Base-by-base conservation (phyloP, 2,888 invertebrate genomes). In the Steinernema scapterisci region DNA sequence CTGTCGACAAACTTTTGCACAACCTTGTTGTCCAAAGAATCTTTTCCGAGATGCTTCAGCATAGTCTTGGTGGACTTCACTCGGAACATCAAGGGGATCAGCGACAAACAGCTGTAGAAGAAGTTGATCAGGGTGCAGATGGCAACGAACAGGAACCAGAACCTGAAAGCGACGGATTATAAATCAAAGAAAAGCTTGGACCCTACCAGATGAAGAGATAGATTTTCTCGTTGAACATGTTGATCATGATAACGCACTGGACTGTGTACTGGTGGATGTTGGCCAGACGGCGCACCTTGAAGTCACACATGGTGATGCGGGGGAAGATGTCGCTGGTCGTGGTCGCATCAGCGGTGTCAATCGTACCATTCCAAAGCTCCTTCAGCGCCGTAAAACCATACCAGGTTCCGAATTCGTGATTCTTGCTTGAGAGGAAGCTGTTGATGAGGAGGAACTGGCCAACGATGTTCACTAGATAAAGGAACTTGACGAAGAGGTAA, bases 91-190 rank as follows among this genome's bases (percentile, higher is more conserved):
- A 77, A 51, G 21, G 82, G 75, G 27, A 81, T 70, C 48, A 85
- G 70, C 13, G 87, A 87, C 79, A 86, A 85, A 44, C 88, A 79
- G 88, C 89, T 89, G 77, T 89, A 88, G 51, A 89, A 78, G 81
- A 89, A 89, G 83, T 89, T 89, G 82, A 88, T 86, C 51, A 87
- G 78, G 71, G 89, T 89, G 75, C 88, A 84, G 56, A 87, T 84
- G 43, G 75, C 78, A 9, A 90, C 89, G 73, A 89, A 88, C 9
- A 89, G 87, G 77, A 90, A 88, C 89, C 90, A 90, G 85, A 90
- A 78, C 89, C 89, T 89, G 88, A 71, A 89, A 85, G 80, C 89
- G 88, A 44, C 70, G 31, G 16, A 6, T 25, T 75, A 51, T 51
- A 19, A 73, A 38, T n/a, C 31, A 73, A 73, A 54, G 48, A 16